These are phyloP conservation scores for Zelleria hepariella DNA, from an alignment of 2,888 invertebrate genomes.

Conservation along the genomic window DNA sequence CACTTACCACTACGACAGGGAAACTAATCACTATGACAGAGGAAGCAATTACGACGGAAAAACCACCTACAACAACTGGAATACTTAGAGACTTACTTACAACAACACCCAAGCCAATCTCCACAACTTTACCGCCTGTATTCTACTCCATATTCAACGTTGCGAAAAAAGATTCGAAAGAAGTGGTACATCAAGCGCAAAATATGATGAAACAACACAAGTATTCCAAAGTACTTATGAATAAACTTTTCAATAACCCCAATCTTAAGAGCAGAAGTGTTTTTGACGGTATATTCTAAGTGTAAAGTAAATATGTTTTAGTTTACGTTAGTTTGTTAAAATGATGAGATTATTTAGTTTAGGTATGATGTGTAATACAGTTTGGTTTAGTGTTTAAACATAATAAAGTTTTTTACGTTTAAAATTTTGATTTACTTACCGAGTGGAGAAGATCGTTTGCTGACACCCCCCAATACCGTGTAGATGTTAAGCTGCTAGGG, in stretches of 20 bases:
- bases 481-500: too few relatives aligned
- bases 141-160: neutral
- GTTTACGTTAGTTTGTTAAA: neutral
- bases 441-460: too few relatives aligned
- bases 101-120: neutral
- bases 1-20: neutral
- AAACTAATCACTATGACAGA: neutral
- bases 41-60: neutral
- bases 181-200: conserved; percentile 1
- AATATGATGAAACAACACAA: conserved; percentile 6
- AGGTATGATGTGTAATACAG: neutral
- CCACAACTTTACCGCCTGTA: neutral
- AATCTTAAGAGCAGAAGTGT: neutral
- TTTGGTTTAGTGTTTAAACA: too few relatives aligned
- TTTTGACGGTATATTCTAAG: neutral
- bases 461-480: too few relatives aligned
- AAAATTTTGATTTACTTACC: too few relatives aligned
- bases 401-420: neutral
- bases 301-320: neutral
- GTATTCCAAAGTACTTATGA: conserved; percentile 3
- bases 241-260: conserved; percentile 7
- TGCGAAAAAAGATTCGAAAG: neutral
- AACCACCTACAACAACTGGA: too few relatives aligned
- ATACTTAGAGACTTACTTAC: too few relatives aligned
- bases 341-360: neutral